These are phyloP conservation scores for Sarcophaga peregrina DNA, from an alignment of 1,140 invertebrate species.

Conservation along the genomic window DNA sequence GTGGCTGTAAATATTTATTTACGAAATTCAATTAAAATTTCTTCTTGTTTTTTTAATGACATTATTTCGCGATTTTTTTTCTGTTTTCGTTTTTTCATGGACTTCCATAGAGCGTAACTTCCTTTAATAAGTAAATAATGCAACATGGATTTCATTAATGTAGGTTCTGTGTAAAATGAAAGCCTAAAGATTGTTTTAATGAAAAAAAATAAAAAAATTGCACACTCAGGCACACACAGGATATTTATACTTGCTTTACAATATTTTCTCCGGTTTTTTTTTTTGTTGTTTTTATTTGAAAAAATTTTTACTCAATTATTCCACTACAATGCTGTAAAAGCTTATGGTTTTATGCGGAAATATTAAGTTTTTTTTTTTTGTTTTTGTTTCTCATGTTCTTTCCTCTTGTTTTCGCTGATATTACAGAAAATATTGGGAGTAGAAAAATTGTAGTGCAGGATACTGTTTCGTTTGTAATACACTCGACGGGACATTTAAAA, in stretches of 20 bases:
- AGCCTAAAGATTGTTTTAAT: constrained; percentile 22
- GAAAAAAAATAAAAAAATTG: neutral
- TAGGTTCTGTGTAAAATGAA: neutral
- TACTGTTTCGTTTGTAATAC: constrained; percentile 15
- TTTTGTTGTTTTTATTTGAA: neutral
- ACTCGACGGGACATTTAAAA: constrained; percentile 26
- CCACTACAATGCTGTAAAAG: constrained; percentile 5
- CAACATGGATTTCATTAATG: constrained; percentile 24
- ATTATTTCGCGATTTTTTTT: neutral
- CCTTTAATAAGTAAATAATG: constrained; percentile 22
- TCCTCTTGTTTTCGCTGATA: neutral
- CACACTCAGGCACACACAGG: too few relatives aligned
- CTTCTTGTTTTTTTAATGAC: neutral
- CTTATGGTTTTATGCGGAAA: constrained; percentile 26
- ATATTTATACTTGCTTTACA: neutral
- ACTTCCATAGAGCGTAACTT: neutral
- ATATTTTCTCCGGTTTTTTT: neutral
- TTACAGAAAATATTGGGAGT: neutral
- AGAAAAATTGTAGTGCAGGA: neutral
- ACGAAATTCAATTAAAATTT: constrained; percentile 9
- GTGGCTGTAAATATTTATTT: neutral
- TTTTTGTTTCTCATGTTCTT: neutral
- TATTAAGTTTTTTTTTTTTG: constrained; percentile 5
- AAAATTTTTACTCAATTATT: constrained; percentile 18
- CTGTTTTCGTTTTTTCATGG: too few relatives aligned